Percentiles rank a stretch among this genome's conserved stretches.
Conservation (phyloP, 1,140 invertebrate genomes). For the Cydia fagiglandana region DNA sequence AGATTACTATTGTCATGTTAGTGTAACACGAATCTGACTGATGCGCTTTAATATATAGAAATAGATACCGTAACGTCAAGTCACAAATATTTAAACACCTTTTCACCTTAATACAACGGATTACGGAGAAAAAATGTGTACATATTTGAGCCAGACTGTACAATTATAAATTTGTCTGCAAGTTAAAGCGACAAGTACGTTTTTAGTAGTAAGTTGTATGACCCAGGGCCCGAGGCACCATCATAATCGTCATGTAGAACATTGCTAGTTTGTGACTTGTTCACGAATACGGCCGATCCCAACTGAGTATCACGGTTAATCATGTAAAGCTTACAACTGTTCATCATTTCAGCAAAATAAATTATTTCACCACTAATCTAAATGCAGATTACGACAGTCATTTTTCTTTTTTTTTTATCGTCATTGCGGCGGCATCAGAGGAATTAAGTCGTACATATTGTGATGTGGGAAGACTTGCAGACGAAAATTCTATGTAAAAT, state of each 20-base stretch:
- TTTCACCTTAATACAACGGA: too few species aligned
- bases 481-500: slow-evolving; percentile 28
- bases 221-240: background rate
- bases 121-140: too few species aligned
- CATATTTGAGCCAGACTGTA: too few species aligned
- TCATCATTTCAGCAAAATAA: slow-evolving; percentile 49
- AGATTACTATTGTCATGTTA: too few species aligned
- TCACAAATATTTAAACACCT: too few species aligned
- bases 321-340: slow-evolving; percentile 62
- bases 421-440: slow-evolving; percentile 27
- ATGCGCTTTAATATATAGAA: too few species aligned
- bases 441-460: slow-evolving; percentile 32
- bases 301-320: slow-evolving; percentile 54
- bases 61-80: too few species aligned
- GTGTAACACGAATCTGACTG: too few species aligned
- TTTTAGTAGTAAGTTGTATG: background rate
- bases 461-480: slow-evolving; percentile 27
- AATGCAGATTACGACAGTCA: slow-evolving; percentile 72
- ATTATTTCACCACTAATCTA: slow-evolving; percentile 52
- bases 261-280: slow-evolving; percentile 50
- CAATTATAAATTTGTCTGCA: too few species aligned
- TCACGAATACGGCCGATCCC: slow-evolving; percentile 40
- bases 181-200: too few species aligned
- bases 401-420: slow-evolving; percentile 33
- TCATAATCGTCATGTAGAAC: slow-evolving; percentile 34